Conservation (phyloP, 35 echinoderm and acorn worm species). For the Lytechinus pictus region DNA sequence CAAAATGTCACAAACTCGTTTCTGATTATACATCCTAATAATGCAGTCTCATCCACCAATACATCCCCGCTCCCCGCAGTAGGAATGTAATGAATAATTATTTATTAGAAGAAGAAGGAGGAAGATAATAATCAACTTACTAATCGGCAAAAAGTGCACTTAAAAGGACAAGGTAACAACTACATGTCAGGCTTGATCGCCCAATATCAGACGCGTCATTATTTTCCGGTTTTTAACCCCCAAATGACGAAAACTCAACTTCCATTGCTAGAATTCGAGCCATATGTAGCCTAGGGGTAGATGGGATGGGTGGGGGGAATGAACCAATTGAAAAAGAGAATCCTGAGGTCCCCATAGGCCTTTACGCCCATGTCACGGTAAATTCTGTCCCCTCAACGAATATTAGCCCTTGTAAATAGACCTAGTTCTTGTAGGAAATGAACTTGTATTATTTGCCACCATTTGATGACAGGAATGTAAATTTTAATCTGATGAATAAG, state of each 20-base stretch:
- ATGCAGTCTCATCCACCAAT: not conserved
- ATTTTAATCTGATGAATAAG: not conserved
- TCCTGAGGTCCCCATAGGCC: not conserved
- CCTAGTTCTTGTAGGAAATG: not conserved
- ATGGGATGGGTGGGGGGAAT: constrained; percentile 46
- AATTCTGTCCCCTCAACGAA: not conserved
- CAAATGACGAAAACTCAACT: constrained; percentile 58
- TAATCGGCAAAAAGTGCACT: not conserved
- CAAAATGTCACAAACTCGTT: not conserved
- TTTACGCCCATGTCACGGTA: constrained; percentile 16
- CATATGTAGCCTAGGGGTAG: constrained; percentile 21
- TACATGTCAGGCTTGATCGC: not conserved
- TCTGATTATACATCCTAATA: not conserved
- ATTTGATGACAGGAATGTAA: not conserved
- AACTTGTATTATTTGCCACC: not conserved
- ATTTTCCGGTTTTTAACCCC: constrained; percentile 59
- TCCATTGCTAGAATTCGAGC: constrained; percentile 45
- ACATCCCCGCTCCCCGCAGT: not conserved
- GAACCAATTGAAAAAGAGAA: not conserved
- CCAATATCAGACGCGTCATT: constrained; percentile 52
- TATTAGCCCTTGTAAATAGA: not conserved
- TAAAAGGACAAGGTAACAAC: not conserved
- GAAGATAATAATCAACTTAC: not conserved
- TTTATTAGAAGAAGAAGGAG: not conserved
- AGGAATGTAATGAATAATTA: not conserved